Base-by-base conservation (phyloP, 2,888 invertebrate genomes). In the Nineta flava region DNA sequence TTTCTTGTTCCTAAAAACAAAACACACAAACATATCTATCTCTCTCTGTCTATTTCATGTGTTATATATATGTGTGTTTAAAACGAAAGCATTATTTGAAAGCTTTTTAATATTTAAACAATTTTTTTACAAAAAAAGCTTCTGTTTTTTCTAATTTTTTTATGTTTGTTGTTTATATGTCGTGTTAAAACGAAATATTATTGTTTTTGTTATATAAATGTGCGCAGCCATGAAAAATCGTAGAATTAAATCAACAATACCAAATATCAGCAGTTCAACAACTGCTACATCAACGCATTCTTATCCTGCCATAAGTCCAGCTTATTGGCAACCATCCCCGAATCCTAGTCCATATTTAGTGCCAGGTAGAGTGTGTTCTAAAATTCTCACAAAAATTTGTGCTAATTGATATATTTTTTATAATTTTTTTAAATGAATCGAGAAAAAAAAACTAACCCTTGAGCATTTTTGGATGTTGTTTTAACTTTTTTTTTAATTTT, bases 271-370 rank as follows among this genome's bases (percentile, higher is more conserved):
- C 10, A 6, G n/a, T 12, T 26, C 44, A 16, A 44, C 26, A 26
- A 19, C 19, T 17, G 10, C 43, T 2, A 26, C 44, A 26, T 44
- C 26, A 21, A 9, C 44, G 26, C 3, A 16, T 13, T 21, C 44
- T 4, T 87, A 87, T 73, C 86, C 86, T 65, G 76, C 85, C 60
- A 86, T 86, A 74, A 82, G 81, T 68, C 79, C 84, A 66, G 82
- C 85, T 65, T 86, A 87, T 71, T 87, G 86, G 86, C 79, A 85
- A 62, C 84, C 86, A 57, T 81, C 85, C 61, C 77, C 84, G 56
- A 81, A 80, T 69, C 81, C 82, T 59, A 81, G 81, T 64, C 86
- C 85, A 62, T 86, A 87, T 72, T 78, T 85, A 67, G 75, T 85
- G 68, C 87, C 87, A 86, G 87, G 87, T 87, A 79, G 54, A 21